Conservation (phyloP, 2,113 vertebrate species). For the Psittacus erithacus region DNA sequence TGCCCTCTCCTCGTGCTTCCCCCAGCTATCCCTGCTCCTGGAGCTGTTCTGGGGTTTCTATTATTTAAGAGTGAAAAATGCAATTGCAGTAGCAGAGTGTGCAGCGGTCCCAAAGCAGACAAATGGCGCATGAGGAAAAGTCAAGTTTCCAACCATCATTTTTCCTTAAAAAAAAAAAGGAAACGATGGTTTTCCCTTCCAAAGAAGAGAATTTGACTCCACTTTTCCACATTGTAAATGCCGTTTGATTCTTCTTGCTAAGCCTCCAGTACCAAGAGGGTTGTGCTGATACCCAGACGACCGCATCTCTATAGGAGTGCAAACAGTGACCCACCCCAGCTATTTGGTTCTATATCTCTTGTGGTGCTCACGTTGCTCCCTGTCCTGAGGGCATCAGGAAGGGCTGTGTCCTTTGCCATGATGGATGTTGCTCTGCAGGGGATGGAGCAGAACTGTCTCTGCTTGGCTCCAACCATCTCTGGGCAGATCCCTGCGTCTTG, state of each 20-base stretch:
- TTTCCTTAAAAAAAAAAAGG: neutral
- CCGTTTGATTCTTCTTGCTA: neutral
- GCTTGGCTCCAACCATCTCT: fast-evolving
- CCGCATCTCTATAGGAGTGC: neutral
- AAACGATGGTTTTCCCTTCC: neutral
- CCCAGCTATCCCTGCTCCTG: neutral
- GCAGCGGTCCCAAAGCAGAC: neutral
- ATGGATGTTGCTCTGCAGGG: neutral
- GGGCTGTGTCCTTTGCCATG: neutral
- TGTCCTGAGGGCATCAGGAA: neutral
- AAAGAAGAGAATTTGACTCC: neutral
- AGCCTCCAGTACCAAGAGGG: fast-evolving
- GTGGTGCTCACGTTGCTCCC: neutral
- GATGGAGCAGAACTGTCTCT: neutral
- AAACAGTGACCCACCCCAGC: neutral
- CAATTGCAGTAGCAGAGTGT: neutral
- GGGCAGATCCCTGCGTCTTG: neutral
- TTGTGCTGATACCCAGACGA: neutral
- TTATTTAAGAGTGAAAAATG: neutral
- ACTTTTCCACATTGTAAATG: neutral
- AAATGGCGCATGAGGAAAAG: neutral
- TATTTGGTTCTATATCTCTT: fast-evolving
- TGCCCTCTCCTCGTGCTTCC: fast-evolving
- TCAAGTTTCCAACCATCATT: neutral
- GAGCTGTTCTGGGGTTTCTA: neutral